These are phyloP conservation scores for Boulengeromyrus knoepffleri DNA, from an alignment of 2,113 vertebrate genomes.

Conservation along the genomic window DNA sequence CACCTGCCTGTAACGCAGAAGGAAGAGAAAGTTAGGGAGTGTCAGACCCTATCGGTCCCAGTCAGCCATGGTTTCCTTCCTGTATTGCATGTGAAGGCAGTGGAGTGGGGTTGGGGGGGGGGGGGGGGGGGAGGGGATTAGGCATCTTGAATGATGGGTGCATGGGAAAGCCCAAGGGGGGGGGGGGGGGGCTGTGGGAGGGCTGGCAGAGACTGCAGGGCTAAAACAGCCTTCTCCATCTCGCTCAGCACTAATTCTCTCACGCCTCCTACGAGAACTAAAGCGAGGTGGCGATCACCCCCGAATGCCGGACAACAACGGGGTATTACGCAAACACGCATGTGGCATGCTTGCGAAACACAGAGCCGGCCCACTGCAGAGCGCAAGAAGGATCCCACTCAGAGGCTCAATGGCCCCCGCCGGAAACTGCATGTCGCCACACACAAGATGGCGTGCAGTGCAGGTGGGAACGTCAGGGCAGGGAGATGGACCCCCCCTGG, in stretches of 20 bases:
- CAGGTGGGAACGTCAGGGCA: not conserved
- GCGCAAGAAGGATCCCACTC: not conserved
- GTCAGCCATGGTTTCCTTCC: constrained; percentile 15
- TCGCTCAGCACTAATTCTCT: not conserved
- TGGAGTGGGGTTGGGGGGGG: too few relatives aligned
- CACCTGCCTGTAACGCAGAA: not conserved
- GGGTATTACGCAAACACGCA: not conserved
- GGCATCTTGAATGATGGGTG: not conserved
- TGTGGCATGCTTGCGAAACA: not conserved
- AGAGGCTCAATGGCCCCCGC: not conserved
- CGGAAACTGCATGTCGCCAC: not conserved
- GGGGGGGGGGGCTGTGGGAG: not conserved
- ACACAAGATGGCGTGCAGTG: not conserved
- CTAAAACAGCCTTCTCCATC: not conserved
- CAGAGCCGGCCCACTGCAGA: not conserved
- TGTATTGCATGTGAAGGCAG: not conserved
- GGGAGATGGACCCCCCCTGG: not conserved
- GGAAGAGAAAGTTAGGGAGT: not conserved
- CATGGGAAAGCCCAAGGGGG: not conserved
- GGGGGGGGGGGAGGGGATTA: too few relatives aligned
- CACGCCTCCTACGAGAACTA: not conserved
- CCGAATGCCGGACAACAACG: not conserved
- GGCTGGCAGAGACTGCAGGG: not conserved
- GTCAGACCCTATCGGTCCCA: constrained; percentile 12
- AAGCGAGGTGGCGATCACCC: not conserved